Evolutionary conservation across 1,140 invertebrate genomes (phyloP), one percentile per base, ranked within the genome.

Genomic region (Drosophila baimaii): DNA sequence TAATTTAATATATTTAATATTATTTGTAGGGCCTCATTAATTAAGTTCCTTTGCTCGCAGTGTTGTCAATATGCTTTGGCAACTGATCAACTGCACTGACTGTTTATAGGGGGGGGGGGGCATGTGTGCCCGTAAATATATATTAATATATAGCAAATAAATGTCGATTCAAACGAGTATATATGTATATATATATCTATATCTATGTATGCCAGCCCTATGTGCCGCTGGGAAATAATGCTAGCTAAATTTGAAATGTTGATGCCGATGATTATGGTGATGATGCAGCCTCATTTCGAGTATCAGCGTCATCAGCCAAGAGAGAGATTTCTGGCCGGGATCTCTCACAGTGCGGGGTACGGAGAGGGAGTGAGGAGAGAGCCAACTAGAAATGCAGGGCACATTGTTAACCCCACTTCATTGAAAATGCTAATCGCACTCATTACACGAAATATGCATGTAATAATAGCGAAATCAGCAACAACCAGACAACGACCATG

Each of bases 401-500:
- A 82, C 82, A 86, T 75, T 82, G 83, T 82, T 88, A 88, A 82
- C 84, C 77, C 84, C 79, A 88, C 83, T 88, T 89, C 79, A 88
- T 88, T 88, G 83, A 65, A 81, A 89, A 88, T 89, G 80, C 84
- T 88, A 88, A 88, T 88, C 84, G 84, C 83, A 89, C 84, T 83
- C 83, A 88, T 88, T 88, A 88, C 84, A 83, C 84, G 77, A 88
- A 88, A 88, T 86, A 89, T 83, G 84, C 83, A 88, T 89, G 83
- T 89, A 88, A 88, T 88, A 88, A 88, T 89, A 58, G 80, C 83
- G 54, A 88, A 88, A 79, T 86, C 84, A 88, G 76, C 83, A 82
- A 44, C 79, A 71, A 41, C 46, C 25, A 46, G 57, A 43, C 77
- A 59, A 64, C 46, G 27, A 44, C 62, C 35, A n/a, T n/a, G 46